Conservation (phyloP, 2,113 vertebrate species). For the Sebastes schlegelii region DNA sequence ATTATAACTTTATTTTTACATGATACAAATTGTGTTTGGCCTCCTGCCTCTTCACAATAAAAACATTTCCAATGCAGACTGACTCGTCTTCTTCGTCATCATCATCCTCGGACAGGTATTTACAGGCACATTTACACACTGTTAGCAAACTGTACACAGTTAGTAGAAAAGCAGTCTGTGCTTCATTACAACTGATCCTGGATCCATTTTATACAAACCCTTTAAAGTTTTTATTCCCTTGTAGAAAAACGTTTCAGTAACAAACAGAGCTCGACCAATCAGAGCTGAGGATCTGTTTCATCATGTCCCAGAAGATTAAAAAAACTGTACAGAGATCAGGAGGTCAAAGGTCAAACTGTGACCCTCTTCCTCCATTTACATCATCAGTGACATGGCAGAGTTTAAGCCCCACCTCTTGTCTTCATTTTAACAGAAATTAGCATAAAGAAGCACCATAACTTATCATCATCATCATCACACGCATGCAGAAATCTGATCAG, state of each 20-base stretch:
- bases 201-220: constrained; percentile 64
- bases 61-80: constrained; percentile 61
- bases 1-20: constrained; percentile 85
- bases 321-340: constrained; percentile 63
- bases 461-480: constrained; percentile 59
- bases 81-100: constrained; percentile 46
- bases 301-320: constrained; percentile 33
- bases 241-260: constrained; percentile 64
- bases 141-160: constrained; percentile 83
- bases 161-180: constrained; percentile 71
- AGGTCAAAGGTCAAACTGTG: constrained; percentile 35
- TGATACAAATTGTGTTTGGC: constrained; percentile 80
- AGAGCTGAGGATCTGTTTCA: constrained; percentile 52
- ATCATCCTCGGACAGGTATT: constrained; percentile 71
- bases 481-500: constrained; percentile 67
- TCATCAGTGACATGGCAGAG: constrained; percentile 1
- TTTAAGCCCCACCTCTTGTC: no score
- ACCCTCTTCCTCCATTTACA: constrained; percentile 9
- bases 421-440: constrained; percentile 24
- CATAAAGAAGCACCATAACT: not conserved
- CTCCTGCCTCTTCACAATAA: constrained; percentile 61
- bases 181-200: constrained; percentile 38
- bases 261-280: constrained; percentile 64
- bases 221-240: constrained; percentile 65
- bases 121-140: constrained; percentile 84